phyloP scores from a whole-genome alignment of 1,140 invertebrate genomes.

The Drosophila pseudoananassae region DNA sequence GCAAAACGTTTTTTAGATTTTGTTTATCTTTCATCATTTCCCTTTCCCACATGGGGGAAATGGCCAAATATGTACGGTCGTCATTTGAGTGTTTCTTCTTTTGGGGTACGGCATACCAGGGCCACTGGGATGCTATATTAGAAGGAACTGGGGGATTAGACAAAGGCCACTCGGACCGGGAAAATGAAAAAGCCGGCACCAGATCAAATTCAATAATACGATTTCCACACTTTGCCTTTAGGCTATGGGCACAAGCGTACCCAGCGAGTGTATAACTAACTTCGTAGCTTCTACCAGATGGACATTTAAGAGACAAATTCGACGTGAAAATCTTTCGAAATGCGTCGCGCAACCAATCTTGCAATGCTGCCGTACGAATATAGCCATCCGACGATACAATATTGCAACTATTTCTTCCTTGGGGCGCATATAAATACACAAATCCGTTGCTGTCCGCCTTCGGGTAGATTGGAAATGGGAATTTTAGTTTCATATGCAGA shows the following conservation, averaged over 20 bases:
- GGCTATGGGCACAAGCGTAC: conserved; percentile 35
- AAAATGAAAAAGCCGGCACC: conserved; percentile 25
- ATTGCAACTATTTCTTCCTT: neutral
- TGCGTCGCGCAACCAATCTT: conserved; percentile 22
- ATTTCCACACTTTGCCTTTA: neutral
- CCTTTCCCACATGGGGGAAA: conserved; percentile 47
- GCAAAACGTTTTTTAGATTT: conserved; percentile 39
- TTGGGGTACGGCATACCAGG: conserved; percentile 38
- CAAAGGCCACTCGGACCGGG: conserved; percentile 5
- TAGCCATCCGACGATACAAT: neutral
- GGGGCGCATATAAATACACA: conserved; percentile 1
- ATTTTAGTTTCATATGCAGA: conserved; percentile 30
- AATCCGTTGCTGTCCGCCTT: conserved; percentile 3
- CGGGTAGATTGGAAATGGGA: conserved; percentile 8
- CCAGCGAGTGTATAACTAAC: conserved; percentile 11
- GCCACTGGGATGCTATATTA: too few species aligned
- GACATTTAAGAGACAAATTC: too few species aligned
- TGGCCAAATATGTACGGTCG: conserved; percentile 34
- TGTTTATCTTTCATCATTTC: conserved; percentile 18
- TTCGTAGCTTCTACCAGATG: neutral
- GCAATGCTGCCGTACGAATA: conserved; percentile 6
- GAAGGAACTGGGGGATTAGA: neutral
- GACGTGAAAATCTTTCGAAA: neutral
- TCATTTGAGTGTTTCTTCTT: neutral
- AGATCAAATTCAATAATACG: conserved; percentile 27